Percentiles rank a stretch among this genome's conserved stretches.
phyloP scores from a whole-genome alignment of 1,140 invertebrate species.

The Dysdera silvatica region DNA sequence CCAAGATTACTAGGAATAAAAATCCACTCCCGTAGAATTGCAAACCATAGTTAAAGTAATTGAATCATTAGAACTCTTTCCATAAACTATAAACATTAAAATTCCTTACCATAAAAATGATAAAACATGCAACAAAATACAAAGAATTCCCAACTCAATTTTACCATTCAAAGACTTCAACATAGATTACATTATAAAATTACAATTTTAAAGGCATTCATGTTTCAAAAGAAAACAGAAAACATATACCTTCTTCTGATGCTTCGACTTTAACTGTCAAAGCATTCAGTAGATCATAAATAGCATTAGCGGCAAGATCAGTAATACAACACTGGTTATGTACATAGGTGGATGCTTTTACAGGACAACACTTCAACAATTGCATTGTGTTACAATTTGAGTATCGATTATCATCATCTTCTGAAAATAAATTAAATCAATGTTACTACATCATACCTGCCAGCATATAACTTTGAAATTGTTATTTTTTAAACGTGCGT shows the following conservation, averaged over 20 bases:
- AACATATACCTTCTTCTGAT: conserved; percentile 35
- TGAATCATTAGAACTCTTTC: too few species aligned
- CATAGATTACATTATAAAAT: not conserved
- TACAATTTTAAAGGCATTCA: not conserved
- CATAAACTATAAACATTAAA: too few species aligned
- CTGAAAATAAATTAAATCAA: conserved; percentile 33
- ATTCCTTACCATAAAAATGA: not conserved
- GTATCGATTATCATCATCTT: conserved; percentile 45
- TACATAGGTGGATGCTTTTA: conserved; percentile 36
- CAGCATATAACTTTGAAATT: not conserved
- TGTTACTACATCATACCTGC: not conserved
- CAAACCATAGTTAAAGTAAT: too few species aligned
- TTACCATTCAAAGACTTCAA: not conserved
- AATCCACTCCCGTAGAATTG: too few species aligned
- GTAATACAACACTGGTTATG: conserved; percentile 22
- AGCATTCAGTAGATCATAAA: conserved; percentile 60
- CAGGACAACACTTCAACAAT: conserved; percentile 42
- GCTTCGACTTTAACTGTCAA: conserved; percentile 49
- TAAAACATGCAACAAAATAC: not conserved
- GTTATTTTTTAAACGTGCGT: not conserved
- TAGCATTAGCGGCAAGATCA: conserved; percentile 48
- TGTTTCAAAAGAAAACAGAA: not conserved
- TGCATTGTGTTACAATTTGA: conserved; percentile 42
- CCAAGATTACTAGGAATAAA: too few species aligned
- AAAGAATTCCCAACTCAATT: not conserved